A percentile compares a stretch with the other conserved stretches of the same genome.
phyloP scores from a whole-genome alignment of 2,113 vertebrate genomes.

The Thalassarche chlororhynchos region DNA sequence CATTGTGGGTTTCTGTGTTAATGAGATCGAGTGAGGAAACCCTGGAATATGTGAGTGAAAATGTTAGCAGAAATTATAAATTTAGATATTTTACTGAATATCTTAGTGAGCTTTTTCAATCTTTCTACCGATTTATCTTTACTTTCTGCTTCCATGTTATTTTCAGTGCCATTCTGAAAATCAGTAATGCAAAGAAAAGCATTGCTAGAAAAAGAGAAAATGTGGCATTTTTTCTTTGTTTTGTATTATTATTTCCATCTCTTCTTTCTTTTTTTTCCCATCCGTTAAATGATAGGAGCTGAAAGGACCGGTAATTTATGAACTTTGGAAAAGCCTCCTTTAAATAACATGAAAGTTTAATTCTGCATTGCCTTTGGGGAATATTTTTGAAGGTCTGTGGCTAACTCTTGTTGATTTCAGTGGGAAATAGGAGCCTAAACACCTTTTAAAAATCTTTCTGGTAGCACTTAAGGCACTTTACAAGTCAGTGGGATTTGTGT shows the following conservation, averaged over 20 bases:
- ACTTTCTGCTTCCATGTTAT: neutral
- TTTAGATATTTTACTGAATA: neutral
- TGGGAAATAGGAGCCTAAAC: conserved; percentile 21
- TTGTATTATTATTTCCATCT: neutral
- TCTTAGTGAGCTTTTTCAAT: neutral
- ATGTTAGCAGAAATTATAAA: neutral
- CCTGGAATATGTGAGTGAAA: neutral
- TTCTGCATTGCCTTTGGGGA: neutral
- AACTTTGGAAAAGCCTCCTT: neutral
- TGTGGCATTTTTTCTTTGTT: accelerated
- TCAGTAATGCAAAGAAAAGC: neutral
- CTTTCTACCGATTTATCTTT: neutral
- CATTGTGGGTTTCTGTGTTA: neutral
- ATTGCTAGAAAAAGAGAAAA: neutral
- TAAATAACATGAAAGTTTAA: neutral
- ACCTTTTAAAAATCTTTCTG: conserved; percentile 7
- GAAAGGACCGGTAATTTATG: neutral
- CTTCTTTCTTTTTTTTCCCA: neutral
- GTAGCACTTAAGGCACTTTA: neutral
- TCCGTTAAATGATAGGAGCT: neutral
- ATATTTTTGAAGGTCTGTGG: neutral
- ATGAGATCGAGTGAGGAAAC: neutral
- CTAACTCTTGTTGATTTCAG: conserved; percentile 2
- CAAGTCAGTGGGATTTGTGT: neutral
- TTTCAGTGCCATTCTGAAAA: neutral